Conservation (phyloP, 30 jellyfish, hydroid and myxozoan genomes). For the Pseudorhiza aurosa region DNA sequence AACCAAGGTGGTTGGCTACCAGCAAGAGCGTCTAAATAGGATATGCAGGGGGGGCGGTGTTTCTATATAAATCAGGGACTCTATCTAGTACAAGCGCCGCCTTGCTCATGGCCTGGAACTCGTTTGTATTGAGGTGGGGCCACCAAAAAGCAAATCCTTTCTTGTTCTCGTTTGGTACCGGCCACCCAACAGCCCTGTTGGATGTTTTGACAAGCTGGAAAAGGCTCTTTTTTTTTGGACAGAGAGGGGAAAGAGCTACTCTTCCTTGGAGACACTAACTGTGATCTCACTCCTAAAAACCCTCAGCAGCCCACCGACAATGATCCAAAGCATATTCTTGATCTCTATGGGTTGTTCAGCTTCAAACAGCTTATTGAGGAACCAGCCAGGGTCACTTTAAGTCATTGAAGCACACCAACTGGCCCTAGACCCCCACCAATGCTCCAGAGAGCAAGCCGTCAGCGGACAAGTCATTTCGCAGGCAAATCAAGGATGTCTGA, state of each 20-base stretch:
- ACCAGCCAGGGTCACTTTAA: conserved; percentile 37
- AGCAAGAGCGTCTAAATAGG: conserved; percentile 8
- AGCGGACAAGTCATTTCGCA: too few species aligned
- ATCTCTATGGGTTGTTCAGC: conserved; percentile 30
- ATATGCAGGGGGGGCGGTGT: conserved; percentile 20
- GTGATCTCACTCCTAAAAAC: conserved; percentile 11
- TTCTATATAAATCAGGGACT: conserved; percentile 31
- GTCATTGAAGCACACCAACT: too few species aligned
- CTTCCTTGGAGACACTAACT: conserved; percentile 31
- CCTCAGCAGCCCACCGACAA: conserved; percentile 8
- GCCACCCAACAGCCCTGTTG: conserved; percentile 33
- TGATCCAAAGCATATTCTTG: conserved; percentile 7
- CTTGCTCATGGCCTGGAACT: neutral
- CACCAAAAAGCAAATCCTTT: neutral
- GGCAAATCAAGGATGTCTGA: too few species aligned
- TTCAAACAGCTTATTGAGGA: conserved; percentile 22
- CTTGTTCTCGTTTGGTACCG: conserved; percentile 32
- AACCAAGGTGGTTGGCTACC: neutral
- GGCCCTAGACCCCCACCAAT: too few species aligned
- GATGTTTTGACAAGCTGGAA: neutral
- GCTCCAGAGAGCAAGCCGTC: too few species aligned
- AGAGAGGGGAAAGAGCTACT: conserved; percentile 17
- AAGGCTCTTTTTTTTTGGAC: neutral
- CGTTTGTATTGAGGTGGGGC: neutral
- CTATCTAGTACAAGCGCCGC: neutral